A percentile compares a stretch with the other conserved stretches of the same genome.
Evolutionary conservation across 2,113 vertebrate genomes (phyloP).

Genomic region (Tyto alba): DNA sequence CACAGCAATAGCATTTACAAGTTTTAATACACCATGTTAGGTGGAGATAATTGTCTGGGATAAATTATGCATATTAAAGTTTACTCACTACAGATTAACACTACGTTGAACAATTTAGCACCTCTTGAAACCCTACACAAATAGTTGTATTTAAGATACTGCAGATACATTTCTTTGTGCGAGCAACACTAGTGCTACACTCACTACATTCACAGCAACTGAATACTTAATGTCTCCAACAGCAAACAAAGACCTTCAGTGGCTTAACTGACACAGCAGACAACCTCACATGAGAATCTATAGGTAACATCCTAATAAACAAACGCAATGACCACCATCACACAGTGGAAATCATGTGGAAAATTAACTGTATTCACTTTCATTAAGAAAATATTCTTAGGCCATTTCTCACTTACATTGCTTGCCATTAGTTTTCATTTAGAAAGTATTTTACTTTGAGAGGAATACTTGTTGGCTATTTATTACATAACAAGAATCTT

Average conservation of each 20-base stretch:
- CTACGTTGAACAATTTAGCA: fast-evolving
- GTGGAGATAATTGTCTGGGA: not conserved
- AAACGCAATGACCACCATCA: fast-evolving
- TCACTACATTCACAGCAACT: not conserved
- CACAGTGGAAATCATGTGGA: not conserved
- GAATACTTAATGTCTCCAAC: not conserved
- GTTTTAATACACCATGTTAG: fast-evolving
- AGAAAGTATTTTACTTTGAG: not conserved
- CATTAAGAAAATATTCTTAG: not conserved
- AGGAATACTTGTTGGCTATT: not conserved
- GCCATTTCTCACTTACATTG: fast-evolving
- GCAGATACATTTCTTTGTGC: not conserved
- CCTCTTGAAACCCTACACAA: not conserved
- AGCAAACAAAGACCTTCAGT: not conserved
- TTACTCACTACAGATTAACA: not conserved
- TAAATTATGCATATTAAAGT: not conserved
- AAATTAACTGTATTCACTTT: not conserved
- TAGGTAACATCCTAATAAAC: not conserved
- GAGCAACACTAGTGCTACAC: not conserved
- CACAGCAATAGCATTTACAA: fast-evolving
- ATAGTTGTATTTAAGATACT: not conserved
- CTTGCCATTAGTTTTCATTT: fast-evolving
- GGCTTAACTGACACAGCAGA: not conserved
- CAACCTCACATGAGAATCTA: not conserved
- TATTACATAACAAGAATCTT: not conserved